phyloP scores from a whole-genome alignment of 1,140 invertebrate species.

The Euura lappo region DNA sequence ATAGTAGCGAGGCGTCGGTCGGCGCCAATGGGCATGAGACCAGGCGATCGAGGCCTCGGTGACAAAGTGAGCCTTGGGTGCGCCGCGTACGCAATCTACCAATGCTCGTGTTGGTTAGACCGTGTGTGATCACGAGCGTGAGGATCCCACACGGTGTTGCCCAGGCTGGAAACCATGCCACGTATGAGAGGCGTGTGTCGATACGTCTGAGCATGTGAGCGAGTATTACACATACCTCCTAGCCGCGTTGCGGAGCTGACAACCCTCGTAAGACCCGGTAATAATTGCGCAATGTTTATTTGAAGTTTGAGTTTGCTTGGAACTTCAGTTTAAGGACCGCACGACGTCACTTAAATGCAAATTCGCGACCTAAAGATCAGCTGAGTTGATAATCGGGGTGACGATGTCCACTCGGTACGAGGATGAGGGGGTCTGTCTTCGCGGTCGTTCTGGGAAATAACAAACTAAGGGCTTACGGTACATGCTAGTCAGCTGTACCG shows the following conservation, averaged over 20 bases:
- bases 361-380: background rate
- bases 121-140: constrained; percentile 1
- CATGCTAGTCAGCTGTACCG: background rate
- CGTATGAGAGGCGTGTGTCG: background rate
- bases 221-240: background rate
- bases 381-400: too few relatives aligned
- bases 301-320: constrained; percentile 2
- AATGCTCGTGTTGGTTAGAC: constrained; percentile 8
- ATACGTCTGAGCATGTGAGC: background rate
- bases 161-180: background rate
- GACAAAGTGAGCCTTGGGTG: constrained; percentile 50
- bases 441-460: background rate
- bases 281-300: constrained; percentile 6
- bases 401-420: too few relatives aligned
- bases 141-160: background rate
- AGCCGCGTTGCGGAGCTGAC: background rate
- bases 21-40: constrained; percentile 15
- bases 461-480: background rate
- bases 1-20: constrained; percentile 5
- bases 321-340: background rate
- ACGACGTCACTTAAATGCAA: constrained; percentile 1
- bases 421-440: background rate
- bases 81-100: constrained; percentile 36
- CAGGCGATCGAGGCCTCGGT: constrained; percentile 40
- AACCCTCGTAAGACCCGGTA: constrained; percentile 1